phyloP scores from a whole-genome alignment of 1,140 invertebrate genomes.

The Calycopis cecrops region DNA sequence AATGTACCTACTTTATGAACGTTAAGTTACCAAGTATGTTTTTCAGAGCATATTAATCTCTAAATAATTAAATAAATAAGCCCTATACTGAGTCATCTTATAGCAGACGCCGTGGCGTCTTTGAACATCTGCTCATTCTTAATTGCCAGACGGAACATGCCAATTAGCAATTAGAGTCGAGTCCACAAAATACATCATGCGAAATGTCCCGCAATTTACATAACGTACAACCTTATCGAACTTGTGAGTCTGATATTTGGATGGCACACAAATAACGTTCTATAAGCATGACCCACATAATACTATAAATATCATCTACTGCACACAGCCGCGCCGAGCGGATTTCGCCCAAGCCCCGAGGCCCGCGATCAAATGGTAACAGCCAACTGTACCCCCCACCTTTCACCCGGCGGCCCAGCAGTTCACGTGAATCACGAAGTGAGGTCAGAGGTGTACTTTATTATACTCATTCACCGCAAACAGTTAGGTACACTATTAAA shows the following conservation, averaged over 20 bases:
- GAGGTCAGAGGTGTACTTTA: constrained; percentile 49
- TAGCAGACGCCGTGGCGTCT: too few relatives aligned
- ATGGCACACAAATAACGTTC: not conserved
- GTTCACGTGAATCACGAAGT: constrained; percentile 51
- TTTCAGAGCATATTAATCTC: too few relatives aligned
- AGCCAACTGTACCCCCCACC: constrained; percentile 33
- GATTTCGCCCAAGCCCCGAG: not conserved
- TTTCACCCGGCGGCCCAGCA: constrained; percentile 52
- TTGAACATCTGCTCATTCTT: too few relatives aligned
- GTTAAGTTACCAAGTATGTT: too few relatives aligned
- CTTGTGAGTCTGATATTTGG: not conserved
- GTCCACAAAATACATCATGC: too few relatives aligned
- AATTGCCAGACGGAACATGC: too few relatives aligned
- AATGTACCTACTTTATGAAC: too few relatives aligned
- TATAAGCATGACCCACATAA: not conserved
- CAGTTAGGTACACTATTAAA: constrained; percentile 9
- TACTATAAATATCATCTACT: not conserved
- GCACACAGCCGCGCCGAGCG: not conserved
- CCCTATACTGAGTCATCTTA: too few relatives aligned
- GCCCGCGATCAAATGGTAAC: constrained; percentile 22
- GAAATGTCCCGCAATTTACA: too few relatives aligned
- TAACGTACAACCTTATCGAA: too few relatives aligned
- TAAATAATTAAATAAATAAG: too few relatives aligned
- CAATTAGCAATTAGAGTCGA: too few relatives aligned
- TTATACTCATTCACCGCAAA: constrained; percentile 25